Evolutionary conservation across 2,888 invertebrate genomes (phyloP).

Genomic region (Alviniconcha strummeri): DNA sequence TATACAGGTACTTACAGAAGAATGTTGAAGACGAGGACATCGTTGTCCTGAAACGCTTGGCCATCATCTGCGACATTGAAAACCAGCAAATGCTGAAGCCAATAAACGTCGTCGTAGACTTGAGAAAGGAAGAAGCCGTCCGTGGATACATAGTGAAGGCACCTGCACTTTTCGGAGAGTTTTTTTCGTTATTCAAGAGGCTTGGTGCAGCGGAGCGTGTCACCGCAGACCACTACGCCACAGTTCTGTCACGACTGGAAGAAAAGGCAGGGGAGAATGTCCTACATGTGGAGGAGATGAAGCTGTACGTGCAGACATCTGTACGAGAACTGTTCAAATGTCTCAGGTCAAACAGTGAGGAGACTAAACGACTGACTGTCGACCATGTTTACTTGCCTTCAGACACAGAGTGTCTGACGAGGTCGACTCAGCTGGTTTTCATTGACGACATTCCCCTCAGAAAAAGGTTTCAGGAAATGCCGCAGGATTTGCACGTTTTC

Average conservation of each 20-base stretch:
- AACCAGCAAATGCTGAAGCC: conserved; percentile 28
- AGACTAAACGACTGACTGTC: no score
- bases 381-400: no score
- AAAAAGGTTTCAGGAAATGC: not conserved
- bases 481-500: not conserved
- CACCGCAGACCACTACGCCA: conserved; percentile 46
- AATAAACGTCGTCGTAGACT: conserved; percentile 39
- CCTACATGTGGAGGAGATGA: conserved; percentile 16
- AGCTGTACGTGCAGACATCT: not conserved
- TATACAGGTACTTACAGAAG: not conserved
- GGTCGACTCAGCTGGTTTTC: not conserved
- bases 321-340: conserved; percentile 3
- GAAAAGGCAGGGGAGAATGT: not conserved
- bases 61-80: conserved; percentile 11
- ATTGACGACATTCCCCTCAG: not conserved
- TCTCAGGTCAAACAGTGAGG: not conserved
- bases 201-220: conserved; percentile 47
- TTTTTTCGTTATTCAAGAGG: conserved; percentile 43
- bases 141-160: conserved; percentile 49
- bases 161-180: conserved; percentile 47
- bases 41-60: not conserved
- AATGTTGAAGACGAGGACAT: not conserved
- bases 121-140: conserved; percentile 45
- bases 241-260: conserved; percentile 43
- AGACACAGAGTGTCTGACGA: no score